Evolutionary conservation across 2,797 vertebrate species (phyloP), one percentile per base, ranked within the genome.

Genomic region (Moxostoma hubbsi): DNA sequence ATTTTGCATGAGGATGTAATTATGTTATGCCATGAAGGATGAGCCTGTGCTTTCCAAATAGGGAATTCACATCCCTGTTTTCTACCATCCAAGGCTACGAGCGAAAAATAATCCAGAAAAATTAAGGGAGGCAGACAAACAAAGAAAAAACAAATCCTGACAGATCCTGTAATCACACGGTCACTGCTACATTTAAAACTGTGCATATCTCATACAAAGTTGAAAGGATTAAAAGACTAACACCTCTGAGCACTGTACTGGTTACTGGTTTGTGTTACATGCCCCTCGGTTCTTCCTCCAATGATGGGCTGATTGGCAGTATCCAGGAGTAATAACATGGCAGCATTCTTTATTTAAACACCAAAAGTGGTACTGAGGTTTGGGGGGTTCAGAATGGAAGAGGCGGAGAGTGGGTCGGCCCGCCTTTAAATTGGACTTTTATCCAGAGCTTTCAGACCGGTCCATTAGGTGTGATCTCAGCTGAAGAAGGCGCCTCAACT

Each of bases 151-250:
- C 82, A 87, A 76, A 84, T 82, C 74, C 77, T 79, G 82, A 85
- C 83, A 65, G 88, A 90, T 80, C 87, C 87, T 83, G 88, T 78
- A 83, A 11, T 82, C 88, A 80, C 86, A 87, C 89, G 82, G 86
- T 87, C 83, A 88, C 89, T 93, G 94, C 94, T 94, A 94, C 94
- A 93, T 94, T 91, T 86, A 93, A 94, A 93, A 93, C 87, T 75
- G 90, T 90, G 91, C 91, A 79, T 75, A 82, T 82, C 87, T 90
- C 77, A 77, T 89, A 90, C 86, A 82, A 86, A 84, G 70, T 84
- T 84, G 72, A 88, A 90, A 90, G 87, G 89, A 88, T 88, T 89
- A 89, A 90, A 91, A 88, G 86, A 90, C 80, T 86, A 88, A 86
- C 81, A 90, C 89, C 85, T 90, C 87, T 84, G 82, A 82, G 69